Evolutionary conservation across 2,797 vertebrate genomes (phyloP), one percentile per base, ranked within the genome.

Genomic region (Rhabdomys pumilio): DNA sequence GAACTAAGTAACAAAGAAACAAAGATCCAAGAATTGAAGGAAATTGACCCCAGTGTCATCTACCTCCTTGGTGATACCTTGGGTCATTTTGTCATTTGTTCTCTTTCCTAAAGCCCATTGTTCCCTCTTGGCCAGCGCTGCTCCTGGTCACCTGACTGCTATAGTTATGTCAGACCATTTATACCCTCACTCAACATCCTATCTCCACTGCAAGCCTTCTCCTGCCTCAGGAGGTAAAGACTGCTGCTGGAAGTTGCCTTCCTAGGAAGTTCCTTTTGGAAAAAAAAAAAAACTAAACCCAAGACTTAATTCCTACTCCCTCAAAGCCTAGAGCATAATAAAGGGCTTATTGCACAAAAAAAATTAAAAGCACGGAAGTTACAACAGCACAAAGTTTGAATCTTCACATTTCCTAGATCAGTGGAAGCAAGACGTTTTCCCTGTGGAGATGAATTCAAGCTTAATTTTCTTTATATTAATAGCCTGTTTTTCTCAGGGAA

Each of bases 311-410:
- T 96, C 91, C 87, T 84, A 55, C 31, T 96, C 87, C 72, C 77
- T 96, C 92, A 91, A 96, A 97, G 96, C 94, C 96, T 95, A 96
- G 57, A 97, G 93, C 93, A 82, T 80, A 89, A 93, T 94, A 97
- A 97, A 96, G 83, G 93, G 94, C 94, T 98, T 95, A 97, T 91
- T 89, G 87, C 59, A 91, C 96, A 96, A 84, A 97, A 98, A 96
- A 50, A 50, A 50, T 95, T 97, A 91, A 97, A 95, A 97, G 80
- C 53, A 85, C 19, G 47, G 87, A 97, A 97, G 94, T 95, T 93
- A 95, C 65, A 69, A 89, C 96, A 97, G 76, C 88, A 98, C 94
- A n/a, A 95, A 94, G 47, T 96, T 96, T 67, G 90, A 72, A 61
- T 92, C 94, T 97, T 96, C 53, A 88, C 73, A 59, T 97, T 97